Evolutionary conservation across 2,113 vertebrate genomes (phyloP).

Genomic region (Xiphias gladius): DNA sequence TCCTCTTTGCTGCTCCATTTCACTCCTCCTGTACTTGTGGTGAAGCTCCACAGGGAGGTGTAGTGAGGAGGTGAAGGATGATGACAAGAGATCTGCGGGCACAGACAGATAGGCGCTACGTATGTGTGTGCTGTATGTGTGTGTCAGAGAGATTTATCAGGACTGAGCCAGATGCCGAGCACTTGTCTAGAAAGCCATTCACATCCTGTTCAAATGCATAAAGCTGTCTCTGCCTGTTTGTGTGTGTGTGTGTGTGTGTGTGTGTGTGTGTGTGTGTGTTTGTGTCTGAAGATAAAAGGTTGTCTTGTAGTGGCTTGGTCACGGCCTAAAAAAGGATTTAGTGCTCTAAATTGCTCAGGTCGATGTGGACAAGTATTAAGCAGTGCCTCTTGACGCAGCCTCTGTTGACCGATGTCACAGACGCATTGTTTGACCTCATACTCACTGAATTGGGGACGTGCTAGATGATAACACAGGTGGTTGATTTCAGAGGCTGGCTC

Average conservation of each 20-base stretch:
- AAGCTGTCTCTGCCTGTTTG: slow-evolving; percentile 63
- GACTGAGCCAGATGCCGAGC: slow-evolving; percentile 68
- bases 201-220: slow-evolving; percentile 73
- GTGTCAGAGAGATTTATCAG: slow-evolving; percentile 73
- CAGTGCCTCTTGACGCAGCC: slow-evolving; percentile 46
- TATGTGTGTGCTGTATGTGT: slow-evolving; percentile 33
- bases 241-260: too few relatives aligned
- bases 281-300: slow-evolving; percentile 75
- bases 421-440: neutral
- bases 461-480: slow-evolving; percentile 10
- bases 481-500: neutral
- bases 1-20: slow-evolving; percentile 1
- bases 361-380: slow-evolving; percentile 69
- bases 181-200: slow-evolving; percentile 75
- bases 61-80: slow-evolving; percentile 59
- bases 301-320: slow-evolving; percentile 57
- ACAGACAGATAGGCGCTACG: slow-evolving; percentile 59
- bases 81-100: slow-evolving; percentile 51
- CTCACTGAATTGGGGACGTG: neutral
- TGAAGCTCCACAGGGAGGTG: slow-evolving; percentile 32
- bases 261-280: slow-evolving; percentile 29
- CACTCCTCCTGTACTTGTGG: slow-evolving; percentile 19
- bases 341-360: slow-evolving; percentile 69
- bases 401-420: slow-evolving; percentile 47
- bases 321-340: slow-evolving; percentile 74